phyloP scores from a whole-genome alignment of 92 coral and sea anemone genomes.

The Zoanthus sansibaricus region DNA sequence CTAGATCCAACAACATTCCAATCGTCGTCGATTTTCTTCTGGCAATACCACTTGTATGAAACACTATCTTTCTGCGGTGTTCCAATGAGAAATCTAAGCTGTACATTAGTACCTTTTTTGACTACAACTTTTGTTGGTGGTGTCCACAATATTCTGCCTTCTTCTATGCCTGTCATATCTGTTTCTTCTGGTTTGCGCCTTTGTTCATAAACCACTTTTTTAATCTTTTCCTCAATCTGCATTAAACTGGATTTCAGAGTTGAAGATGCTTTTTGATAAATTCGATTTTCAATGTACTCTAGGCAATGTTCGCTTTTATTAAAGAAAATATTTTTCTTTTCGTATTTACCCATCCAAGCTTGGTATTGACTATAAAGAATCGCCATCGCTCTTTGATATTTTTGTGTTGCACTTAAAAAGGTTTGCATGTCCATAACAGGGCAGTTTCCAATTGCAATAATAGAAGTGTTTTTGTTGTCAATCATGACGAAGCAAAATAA shows the following conservation, averaged over 20 bases:
- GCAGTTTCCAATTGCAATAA: neutral
- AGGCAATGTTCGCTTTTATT: neutral
- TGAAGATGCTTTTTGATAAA: neutral
- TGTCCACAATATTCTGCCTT: conserved; percentile 1
- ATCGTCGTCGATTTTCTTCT: neutral
- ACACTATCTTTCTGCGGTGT: neutral
- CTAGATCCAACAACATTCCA: neutral
- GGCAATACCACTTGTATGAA: neutral
- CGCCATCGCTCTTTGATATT: conserved; percentile 9
- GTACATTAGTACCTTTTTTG: neutral
- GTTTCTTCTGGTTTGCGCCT: neutral
- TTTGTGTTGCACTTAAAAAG: neutral
- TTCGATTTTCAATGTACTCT: neutral
- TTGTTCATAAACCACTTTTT: neutral
- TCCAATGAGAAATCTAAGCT: neutral
- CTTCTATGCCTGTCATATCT: neutral
- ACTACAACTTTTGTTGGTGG: neutral
- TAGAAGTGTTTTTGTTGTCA: neutral
- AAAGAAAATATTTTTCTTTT: neutral
- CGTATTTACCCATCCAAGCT: neutral
- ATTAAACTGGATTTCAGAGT: neutral
- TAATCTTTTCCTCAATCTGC: neutral
- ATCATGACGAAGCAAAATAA: neutral
- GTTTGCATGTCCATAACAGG: neutral
- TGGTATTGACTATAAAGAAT: neutral